Base-by-base conservation (phyloP, 1,140 invertebrate species). In the fruit fly (Drosophila melanogaster) region DNA sequence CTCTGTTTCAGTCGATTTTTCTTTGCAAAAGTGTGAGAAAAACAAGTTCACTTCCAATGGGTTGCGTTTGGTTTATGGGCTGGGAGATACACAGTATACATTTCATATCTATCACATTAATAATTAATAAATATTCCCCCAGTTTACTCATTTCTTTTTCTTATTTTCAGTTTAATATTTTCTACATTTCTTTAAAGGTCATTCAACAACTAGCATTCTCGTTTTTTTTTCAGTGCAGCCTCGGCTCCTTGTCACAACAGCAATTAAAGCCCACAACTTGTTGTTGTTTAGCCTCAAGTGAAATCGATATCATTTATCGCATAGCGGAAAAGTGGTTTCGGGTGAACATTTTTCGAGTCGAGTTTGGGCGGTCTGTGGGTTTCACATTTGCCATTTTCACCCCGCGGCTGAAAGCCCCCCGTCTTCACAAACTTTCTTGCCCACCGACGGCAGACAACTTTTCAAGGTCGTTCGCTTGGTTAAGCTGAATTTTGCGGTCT, bases 271-370 rank as follows among this genome's bases (percentile, higher is more conserved):
- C 56, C 75, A 83, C 78, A 69, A 72, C 76, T 79, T 83, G 77
- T 69, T 71, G 66, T 53, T 69, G 76, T 24, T 41, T 49, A 57
- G 59, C 53, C 62, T 55, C 12, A 50, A 87, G 84, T 87, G 83
- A 87, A 87, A 87, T 89, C 83, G 83, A 87, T 87, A 87, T 58
- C 67, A 83, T 51, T 70, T 84, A 79, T 79, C 47, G 61, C 60
- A 66, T 41, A 64, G 83, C 79, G 83, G 83, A 86, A 86, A 86
- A 83, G 55, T 64, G 75, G 83, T 85, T 79, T 87, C 60, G 38
- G 50, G 81, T 76, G 22, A 72, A 54, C 51, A 67, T 74, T 64
- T 64, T 40, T 73, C 62, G 50, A 55, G 50, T 37, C 66, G 22
- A 57, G 66, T 70, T 74, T 65, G 56, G 49, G 58, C 24, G 50